Percentiles rank a stretch among this genome's conserved stretches.
Conservation (phyloP, 2,113 vertebrate species). For the Enhydra lutris region DNA sequence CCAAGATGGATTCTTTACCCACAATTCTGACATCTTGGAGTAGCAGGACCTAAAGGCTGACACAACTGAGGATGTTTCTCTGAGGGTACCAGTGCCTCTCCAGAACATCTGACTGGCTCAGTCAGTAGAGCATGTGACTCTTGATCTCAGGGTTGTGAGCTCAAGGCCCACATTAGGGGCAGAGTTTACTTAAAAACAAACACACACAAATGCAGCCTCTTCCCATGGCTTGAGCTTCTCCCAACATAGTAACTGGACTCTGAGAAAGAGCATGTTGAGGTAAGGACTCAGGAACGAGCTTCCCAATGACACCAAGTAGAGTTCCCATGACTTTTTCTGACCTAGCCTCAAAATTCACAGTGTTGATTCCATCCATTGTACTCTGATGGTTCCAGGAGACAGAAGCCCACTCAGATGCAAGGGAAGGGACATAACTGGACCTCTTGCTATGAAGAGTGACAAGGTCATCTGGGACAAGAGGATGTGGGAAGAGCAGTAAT, state of each 20-base stretch:
- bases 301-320: too few species aligned
- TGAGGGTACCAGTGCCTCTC: not conserved
- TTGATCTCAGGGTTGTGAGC: not conserved
- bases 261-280: not conserved
- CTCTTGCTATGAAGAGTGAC: not conserved
- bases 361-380: not conserved
- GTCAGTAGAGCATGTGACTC: not conserved
- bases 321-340: not conserved
- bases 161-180: not conserved
- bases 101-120: not conserved
- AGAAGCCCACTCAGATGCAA: not conserved
- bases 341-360: too few species aligned
- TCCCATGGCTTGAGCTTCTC: not conserved
- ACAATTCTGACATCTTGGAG: not conserved
- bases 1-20: not conserved
- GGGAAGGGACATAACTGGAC: too few species aligned
- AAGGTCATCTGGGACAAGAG: not conserved
- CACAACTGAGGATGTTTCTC: not conserved
- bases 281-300: not conserved
- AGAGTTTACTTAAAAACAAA: not conserved
- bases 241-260: not conserved
- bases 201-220: not conserved
- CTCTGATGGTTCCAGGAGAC: not conserved
- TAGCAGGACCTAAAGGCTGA: rapidly evolving
- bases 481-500: rapidly evolving